These are phyloP conservation scores for Aotus griseimembra DNA, from an alignment of 2,797 vertebrate species.

Conservation along the genomic window DNA sequence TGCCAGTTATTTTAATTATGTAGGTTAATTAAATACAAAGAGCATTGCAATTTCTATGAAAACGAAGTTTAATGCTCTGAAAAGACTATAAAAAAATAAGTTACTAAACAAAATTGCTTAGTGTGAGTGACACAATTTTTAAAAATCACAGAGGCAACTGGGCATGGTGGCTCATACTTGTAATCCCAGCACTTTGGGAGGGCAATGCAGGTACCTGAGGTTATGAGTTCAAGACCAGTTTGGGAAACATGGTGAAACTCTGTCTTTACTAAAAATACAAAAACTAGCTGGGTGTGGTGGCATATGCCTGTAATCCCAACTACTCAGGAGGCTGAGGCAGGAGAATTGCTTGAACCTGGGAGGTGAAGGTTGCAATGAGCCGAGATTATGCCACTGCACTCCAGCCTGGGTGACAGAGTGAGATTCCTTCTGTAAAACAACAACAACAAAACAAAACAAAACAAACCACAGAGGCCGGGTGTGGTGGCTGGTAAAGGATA, in stretches of 20 bases:
- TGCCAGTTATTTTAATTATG: conserved; percentile 19
- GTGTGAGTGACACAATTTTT: neutral
- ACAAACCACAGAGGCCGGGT: neutral
- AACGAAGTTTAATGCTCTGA: conserved; percentile 34
- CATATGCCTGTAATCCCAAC: neutral
- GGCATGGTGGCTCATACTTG: neutral
- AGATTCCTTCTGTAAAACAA: too few species aligned
- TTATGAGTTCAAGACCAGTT: neutral
- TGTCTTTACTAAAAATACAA: neutral
- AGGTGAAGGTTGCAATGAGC: too few species aligned
- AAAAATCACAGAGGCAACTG: neutral
- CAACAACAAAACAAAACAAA: too few species aligned
- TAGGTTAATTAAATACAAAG: conserved; percentile 45
- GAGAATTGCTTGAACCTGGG: too few species aligned
- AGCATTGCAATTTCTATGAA: conserved; percentile 19
- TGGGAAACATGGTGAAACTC: neutral
- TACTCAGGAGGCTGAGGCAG: neutral
- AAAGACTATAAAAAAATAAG: conserved; percentile 32
- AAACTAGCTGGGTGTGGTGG: neutral
- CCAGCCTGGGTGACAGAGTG: too few species aligned
- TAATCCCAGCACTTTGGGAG: neutral
- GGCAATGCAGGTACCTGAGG: too few species aligned
- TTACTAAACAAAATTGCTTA: neutral
- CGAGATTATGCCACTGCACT: too few species aligned
- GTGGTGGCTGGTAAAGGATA: neutral